Base-by-base conservation (phyloP, 1,140 invertebrate species). In the Drosophila orena region DNA sequence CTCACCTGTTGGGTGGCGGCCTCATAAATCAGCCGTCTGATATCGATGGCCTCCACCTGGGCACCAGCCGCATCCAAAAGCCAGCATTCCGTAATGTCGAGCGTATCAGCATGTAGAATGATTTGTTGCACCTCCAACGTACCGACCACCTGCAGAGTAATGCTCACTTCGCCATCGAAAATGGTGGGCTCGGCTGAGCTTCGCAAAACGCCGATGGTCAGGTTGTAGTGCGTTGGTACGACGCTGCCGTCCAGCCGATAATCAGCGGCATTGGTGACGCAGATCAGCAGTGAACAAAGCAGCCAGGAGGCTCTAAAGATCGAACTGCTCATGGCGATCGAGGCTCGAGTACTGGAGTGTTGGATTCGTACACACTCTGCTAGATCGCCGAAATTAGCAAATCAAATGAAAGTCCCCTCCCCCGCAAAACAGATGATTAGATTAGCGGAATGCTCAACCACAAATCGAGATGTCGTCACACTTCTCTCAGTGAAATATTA, bases 161-260 rank as follows among this genome's bases (percentile, higher is more conserved):
- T 96, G 42, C 78, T 84, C 0, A 95, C 94, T 71, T 93, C 91
- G 50, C 95, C 95, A 20, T 93, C 74, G 78, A 96, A 96, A 15
- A 35, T 55, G 1, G 92, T 93, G 62, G 84, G 93, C 20, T 91
- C 92, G 8, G 85, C 85, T 54, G 94, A 92, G 50, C 91, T 89
- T 5, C 85, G 92, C 12, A 93, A 91, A 10, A 86, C 93, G 14
- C 93, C 92, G 1, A 97, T 93, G n/a, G 93, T 92, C 24, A 97
- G 86, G 17, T 93, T 93, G 79, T 97, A 97, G 49, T 94, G 93
- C 12, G 92, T 90, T 2, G 96, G 96, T 7, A 64, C 7, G 0
- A 91, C 65, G 20, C 40, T 52, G 2, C 35, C 57, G 2, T 53
- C 58, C 12, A 92, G 58, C 6, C 90, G 84, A 50, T 90, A 92